Evolutionary conservation across 2,888 invertebrate genomes (phyloP), one percentile per base, ranked within the genome.

Genomic region (Cryptus viduatorius): DNA sequence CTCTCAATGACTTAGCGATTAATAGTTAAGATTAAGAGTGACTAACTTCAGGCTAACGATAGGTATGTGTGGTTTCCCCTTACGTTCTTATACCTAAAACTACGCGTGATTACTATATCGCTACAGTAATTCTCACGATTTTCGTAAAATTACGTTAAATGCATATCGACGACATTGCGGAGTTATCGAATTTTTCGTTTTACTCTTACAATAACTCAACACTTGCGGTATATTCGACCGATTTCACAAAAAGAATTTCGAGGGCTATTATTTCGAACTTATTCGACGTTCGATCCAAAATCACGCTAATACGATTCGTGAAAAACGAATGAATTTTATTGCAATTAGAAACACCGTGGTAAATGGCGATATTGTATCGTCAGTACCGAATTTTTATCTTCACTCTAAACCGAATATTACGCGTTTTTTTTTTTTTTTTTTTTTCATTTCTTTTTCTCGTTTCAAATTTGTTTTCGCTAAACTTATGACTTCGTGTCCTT

Each of bases 381-480:
- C 44, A 61, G 44, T 53, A 69, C 50, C 69, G 14, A 69, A 48
- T 24, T 73, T 56, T 82, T 84, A 78, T 85, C 83, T 59, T 53
- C 64, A 79, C 69, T 78, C 79, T 75, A 86, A 87, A 82, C 76
- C 78, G 48, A 48, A 80, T 78, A 75, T 67, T 71, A 82, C 82
- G 50, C 50, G 72, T 75, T 82, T 44, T 48, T 61, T 79, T 72
- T 67, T 79, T 42, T 46, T 42, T 67, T 29, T 37, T 50, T 65
- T 44, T 46, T 72, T 19, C 16, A 37, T 59, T 29, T 53, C 67
- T 87, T 87, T 86, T 89, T 86, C 83, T 87, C 89, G 86, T 87
- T 83, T 83, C 86, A 85, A 86, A 84, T 37, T 88, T 75, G 79
- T 79, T 64, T 81, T 16, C 48, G 78, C 82, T 81, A 87, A 84